phyloP scores from a whole-genome alignment of 2,888 invertebrate genomes.

The Caradrina clavipalpis region DNA sequence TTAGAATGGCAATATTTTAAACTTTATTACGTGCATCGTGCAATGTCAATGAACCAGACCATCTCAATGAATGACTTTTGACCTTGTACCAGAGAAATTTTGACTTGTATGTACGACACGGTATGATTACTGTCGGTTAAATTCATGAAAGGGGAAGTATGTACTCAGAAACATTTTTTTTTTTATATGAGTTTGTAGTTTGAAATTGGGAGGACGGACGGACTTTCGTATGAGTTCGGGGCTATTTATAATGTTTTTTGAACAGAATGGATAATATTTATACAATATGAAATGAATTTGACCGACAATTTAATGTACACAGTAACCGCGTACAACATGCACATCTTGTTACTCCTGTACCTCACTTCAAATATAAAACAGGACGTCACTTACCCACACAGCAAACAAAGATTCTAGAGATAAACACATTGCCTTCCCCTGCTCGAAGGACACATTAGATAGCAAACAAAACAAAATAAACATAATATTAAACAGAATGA shows the following conservation, averaged over 20 bases:
- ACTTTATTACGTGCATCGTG: conserved; percentile 78
- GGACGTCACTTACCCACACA: conserved; percentile 83
- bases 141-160: conserved; percentile 13
- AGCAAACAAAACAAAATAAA: conserved; percentile 83
- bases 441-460: conserved; percentile 79
- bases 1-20: conserved; percentile 13
- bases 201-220: too few species aligned
- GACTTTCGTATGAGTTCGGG: background rate
- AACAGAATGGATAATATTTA: background rate
- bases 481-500: conserved; percentile 71
- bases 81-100: conserved; percentile 68
- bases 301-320: conserved; percentile 52
- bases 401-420: conserved; percentile 72
- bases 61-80: conserved; percentile 69
- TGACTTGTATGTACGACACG: conserved; percentile 52
- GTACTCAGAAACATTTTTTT: background rate
- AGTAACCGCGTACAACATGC: conserved; percentile 74
- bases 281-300: conserved; percentile 53
- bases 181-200: background rate
- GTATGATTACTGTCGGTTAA: conserved; percentile 40
- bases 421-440: conserved; percentile 73
- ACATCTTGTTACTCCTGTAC: conserved; percentile 65
- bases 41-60: conserved; percentile 77
- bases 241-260: background rate
- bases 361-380: conserved; percentile 61